phyloP scores from a whole-genome alignment of 2,888 invertebrate species.

The Camponotus fellah region DNA sequence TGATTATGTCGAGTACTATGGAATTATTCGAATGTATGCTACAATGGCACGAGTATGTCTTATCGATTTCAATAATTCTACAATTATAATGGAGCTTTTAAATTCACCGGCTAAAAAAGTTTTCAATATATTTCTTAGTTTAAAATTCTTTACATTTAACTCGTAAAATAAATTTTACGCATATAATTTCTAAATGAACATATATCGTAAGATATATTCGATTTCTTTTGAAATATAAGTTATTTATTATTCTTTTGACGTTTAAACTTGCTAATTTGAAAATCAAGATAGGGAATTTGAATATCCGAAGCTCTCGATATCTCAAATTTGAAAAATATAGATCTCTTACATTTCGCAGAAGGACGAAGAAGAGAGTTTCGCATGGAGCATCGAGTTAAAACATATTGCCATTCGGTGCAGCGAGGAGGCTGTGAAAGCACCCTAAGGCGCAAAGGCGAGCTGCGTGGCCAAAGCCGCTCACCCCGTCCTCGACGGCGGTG shows the following conservation, averaged over 20 bases:
- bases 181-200: background rate
- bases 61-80: slow-evolving; percentile 10
- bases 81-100: background rate
- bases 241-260: background rate
- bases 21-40: slow-evolving; percentile 16
- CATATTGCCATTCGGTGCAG: slow-evolving; percentile 16
- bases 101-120: background rate
- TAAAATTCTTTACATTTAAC: background rate
- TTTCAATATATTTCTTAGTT: background rate
- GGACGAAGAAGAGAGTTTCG: background rate
- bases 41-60: background rate
- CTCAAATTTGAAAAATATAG: background rate
- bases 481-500: slow-evolving; percentile 80
- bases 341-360: background rate
- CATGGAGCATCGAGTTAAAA: background rate
- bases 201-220: background rate
- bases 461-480: slow-evolving; percentile 73
- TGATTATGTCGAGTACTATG: background rate
- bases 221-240: background rate
- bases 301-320: background rate
- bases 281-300: background rate
- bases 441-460: slow-evolving; percentile 74
- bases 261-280: background rate
- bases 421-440: slow-evolving; percentile 74
- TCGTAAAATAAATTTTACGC: background rate